phyloP scores from a whole-genome alignment of 2,888 invertebrate species.

The Latheticus oryzae region DNA sequence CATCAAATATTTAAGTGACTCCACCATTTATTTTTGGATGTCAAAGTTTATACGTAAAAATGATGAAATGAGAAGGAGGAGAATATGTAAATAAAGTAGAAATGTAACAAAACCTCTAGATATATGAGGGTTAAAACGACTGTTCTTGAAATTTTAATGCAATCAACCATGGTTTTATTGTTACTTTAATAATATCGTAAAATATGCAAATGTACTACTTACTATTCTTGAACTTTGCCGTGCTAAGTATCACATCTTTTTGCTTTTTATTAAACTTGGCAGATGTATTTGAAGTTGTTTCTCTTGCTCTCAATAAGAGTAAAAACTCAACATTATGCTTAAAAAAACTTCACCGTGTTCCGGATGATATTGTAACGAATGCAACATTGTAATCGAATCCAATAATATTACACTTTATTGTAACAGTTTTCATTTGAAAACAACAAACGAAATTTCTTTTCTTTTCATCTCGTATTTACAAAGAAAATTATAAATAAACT shows the following conservation, averaged over 20 bases:
- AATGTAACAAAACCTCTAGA: conserved; percentile 19
- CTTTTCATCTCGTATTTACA: conserved; percentile 8
- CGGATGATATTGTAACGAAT: not conserved
- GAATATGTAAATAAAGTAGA: conserved; percentile 25
- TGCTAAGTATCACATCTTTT: conserved; percentile 24
- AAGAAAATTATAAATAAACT: conserved; percentile 10
- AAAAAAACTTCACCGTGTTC: not conserved
- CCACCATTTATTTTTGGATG: conserved; percentile 39
- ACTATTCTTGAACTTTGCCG: conserved; percentile 23
- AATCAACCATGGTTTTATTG: conserved; percentile 31
- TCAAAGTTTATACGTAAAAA: conserved; percentile 34
- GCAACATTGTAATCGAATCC: no score
- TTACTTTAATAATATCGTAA: conserved; percentile 31
- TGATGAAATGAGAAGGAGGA: conserved; percentile 28
- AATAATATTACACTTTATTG: no score
- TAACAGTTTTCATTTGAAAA: not conserved
- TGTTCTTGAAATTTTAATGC: conserved; percentile 29
- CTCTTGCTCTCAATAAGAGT: not conserved
- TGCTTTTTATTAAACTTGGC: conserved; percentile 29
- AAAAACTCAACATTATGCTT: conserved; percentile 6
- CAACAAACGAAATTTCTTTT: not conserved
- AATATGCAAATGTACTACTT: conserved; percentile 32
- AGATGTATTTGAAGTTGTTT: conserved; percentile 16
- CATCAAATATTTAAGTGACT: conserved; percentile 43
- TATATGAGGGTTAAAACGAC: conserved; percentile 1